Percentiles rank a stretch among this genome's conserved stretches.
Evolutionary conservation across 2,113 vertebrate genomes (phyloP).

Genomic region (Neofelis nebulosa): DNA sequence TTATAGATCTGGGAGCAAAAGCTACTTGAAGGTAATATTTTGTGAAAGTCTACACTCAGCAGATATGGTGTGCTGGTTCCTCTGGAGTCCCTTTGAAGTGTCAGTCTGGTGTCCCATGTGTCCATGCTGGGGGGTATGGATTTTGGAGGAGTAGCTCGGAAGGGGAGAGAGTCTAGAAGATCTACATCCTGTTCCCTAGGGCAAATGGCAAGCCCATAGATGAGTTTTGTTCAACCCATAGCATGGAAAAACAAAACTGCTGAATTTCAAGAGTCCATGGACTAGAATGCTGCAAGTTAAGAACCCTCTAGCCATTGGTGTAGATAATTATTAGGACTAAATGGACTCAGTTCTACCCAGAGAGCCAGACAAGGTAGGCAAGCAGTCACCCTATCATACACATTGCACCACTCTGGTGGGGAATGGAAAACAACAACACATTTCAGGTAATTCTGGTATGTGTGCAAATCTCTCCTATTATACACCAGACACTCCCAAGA

Average conservation of each 20-base stretch:
- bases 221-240: neutral
- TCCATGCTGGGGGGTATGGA: neutral
- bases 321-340: neutral
- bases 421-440: neutral
- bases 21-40: neutral
- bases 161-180: neutral
- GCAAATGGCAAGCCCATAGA: neutral
- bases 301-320: neutral
- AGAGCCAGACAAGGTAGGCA: neutral
- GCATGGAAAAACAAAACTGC: neutral
- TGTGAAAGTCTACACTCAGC: neutral
- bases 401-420: accelerated
- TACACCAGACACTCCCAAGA: neutral
- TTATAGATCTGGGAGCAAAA: neutral
- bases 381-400: neutral
- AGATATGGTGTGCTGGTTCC: neutral
- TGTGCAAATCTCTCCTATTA: neutral
- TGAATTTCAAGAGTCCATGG: neutral
- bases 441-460: neutral
- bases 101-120: neutral
- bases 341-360: neutral
- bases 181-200: neutral
- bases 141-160: neutral
- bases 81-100: neutral
- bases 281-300: neutral